Percentiles rank a stretch among this genome's conserved stretches.
Evolutionary conservation across 2,888 invertebrate species (phyloP).

Genomic region (Ophion obscuratus): DNA sequence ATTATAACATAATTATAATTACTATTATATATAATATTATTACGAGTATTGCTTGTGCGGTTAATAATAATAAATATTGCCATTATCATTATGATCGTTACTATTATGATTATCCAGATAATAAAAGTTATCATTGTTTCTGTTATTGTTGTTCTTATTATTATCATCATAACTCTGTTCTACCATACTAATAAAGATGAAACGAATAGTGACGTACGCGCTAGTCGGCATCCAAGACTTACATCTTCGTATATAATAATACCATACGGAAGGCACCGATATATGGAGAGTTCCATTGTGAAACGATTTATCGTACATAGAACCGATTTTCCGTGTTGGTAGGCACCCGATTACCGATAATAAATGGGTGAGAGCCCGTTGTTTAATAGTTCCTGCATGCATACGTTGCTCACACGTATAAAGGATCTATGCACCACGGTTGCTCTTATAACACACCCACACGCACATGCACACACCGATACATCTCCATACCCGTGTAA

Average conservation of each 20-base stretch:
- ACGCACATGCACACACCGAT: background rate
- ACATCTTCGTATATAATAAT: slow-evolving; percentile 44
- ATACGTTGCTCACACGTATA: slow-evolving; percentile 37
- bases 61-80: background rate
- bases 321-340: slow-evolving; percentile 66
- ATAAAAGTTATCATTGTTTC: background rate
- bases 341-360: slow-evolving; percentile 67
- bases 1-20: background rate
- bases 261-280: slow-evolving; percentile 24
- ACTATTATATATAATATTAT: background rate
- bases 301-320: slow-evolving; percentile 66
- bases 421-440: slow-evolving; percentile 34
- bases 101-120: too few relatives aligned
- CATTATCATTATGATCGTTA: background rate
- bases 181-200: slow-evolving; percentile 14
- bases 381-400: slow-evolving; percentile 64
- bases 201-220: slow-evolving; percentile 36
- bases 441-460: slow-evolving; percentile 4
- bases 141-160: too few relatives aligned
- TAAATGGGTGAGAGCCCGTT: slow-evolving; percentile 65
- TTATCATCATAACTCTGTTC: slow-evolving; percentile 2
- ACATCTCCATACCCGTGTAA: slow-evolving; percentile 9
- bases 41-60: too few relatives aligned
- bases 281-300: slow-evolving; percentile 64
- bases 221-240: slow-evolving; percentile 20